Conservation (phyloP, 2,113 vertebrate genomes). For the Ancistrus triradiatus region DNA sequence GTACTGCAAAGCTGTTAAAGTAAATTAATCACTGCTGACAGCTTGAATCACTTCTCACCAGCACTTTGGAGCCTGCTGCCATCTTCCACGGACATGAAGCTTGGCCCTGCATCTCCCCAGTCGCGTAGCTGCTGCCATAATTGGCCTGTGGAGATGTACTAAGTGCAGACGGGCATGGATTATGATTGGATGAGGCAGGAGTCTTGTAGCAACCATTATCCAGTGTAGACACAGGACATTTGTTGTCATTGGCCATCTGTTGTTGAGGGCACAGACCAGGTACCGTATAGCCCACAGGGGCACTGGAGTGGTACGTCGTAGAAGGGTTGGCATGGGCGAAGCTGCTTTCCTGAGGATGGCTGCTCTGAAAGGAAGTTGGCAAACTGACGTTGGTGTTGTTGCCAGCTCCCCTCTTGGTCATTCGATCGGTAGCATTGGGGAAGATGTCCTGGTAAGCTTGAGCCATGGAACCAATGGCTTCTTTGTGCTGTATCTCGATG, state of each 20-base stretch:
- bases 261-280: constrained; percentile 45
- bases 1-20: not conserved
- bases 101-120: constrained; percentile 44
- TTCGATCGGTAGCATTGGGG: constrained; percentile 53
- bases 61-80: constrained; percentile 65
- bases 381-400: constrained; percentile 40
- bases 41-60: constrained; percentile 56
- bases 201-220: constrained; percentile 58
- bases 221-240: constrained; percentile 52
- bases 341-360: constrained; percentile 51
- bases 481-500: constrained; percentile 61
- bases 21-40: not conserved
- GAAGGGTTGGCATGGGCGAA: constrained; percentile 47
- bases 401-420: constrained; percentile 52
- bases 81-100: constrained; percentile 67
- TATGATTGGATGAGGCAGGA: constrained; percentile 53
- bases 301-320: constrained; percentile 52
- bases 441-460: constrained; percentile 70
- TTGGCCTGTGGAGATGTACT: constrained; percentile 44
- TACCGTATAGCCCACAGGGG: constrained; percentile 37
- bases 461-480: constrained; percentile 68
- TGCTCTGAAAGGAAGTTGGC: constrained; percentile 44
- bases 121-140: constrained; percentile 45
- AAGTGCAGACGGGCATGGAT: constrained; percentile 45
- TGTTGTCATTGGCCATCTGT: constrained; percentile 50